Evolutionary conservation across 2,888 invertebrate species (phyloP).

Genomic region (Aphodius sticticus): DNA sequence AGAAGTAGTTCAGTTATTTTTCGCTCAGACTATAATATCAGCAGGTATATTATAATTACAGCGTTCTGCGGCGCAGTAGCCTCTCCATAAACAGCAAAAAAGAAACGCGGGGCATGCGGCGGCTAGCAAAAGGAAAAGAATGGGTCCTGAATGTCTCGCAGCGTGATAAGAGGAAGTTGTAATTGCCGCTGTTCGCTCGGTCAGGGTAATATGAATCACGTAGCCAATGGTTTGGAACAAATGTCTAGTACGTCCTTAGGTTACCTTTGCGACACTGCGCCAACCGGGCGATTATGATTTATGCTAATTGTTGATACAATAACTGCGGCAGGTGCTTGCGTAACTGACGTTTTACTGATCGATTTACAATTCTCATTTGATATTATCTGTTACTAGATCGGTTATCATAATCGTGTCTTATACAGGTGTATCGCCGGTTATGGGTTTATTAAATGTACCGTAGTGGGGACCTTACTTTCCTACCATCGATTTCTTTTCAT

Average conservation of each 20-base stretch:
- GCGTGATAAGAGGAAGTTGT: conserved; percentile 20
- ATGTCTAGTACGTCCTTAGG: conserved; percentile 22
- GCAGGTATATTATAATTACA: neutral
- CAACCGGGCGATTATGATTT: conserved; percentile 12
- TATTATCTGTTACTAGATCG: neutral
- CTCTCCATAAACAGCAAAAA: conserved; percentile 6
- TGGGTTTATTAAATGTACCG: too few species aligned
- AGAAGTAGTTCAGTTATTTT: neutral
- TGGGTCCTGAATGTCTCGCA: neutral
- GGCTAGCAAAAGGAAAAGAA: neutral
- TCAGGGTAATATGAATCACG: conserved; percentile 19
- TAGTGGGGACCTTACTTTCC: too few species aligned
- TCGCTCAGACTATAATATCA: neutral
- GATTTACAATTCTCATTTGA: neutral
- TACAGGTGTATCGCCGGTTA: neutral
- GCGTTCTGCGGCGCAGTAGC: neutral
- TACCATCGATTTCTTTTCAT: too few species aligned
- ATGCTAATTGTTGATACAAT: conserved; percentile 24
- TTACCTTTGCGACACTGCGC: conserved; percentile 18
- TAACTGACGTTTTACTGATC: conserved; percentile 4
- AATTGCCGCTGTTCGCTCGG: conserved; percentile 21
- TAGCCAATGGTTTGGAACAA: conserved; percentile 22
- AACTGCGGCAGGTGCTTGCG: neutral
- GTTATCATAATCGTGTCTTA: neutral
- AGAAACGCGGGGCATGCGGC: conserved; percentile 9